Conservation (phyloP, 2,888 invertebrate species). For the Miltochrista miniata region DNA sequence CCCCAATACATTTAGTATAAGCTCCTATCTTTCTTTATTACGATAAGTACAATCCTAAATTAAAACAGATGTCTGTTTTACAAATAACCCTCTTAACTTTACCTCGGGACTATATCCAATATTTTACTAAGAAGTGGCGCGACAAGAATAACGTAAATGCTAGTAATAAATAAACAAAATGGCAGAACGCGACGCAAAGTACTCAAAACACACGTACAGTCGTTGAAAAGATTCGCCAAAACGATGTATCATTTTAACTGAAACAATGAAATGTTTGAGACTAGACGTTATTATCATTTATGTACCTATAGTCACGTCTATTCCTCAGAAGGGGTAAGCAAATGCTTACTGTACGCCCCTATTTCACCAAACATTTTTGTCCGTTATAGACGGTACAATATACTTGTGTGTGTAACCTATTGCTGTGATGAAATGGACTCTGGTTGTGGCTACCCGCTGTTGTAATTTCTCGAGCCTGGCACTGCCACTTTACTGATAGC, state of each 20-base stretch:
- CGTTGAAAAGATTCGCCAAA: constrained; percentile 11
- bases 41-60: not conserved
- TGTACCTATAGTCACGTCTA: not conserved
- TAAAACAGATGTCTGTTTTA: not conserved
- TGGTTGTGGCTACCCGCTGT: too few relatives aligned
- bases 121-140: not conserved
- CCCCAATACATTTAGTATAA: not conserved
- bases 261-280: constrained; percentile 22
- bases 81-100: not conserved
- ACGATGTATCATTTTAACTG: constrained; percentile 16
- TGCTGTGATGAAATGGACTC: too few relatives aligned
- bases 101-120: not conserved
- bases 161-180: constrained; percentile 12
- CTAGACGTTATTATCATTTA: constrained; percentile 13
- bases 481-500: too few relatives aligned
- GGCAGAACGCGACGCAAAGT: constrained; percentile 4
- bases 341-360: too few relatives aligned
- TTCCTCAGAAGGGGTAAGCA: not conserved
- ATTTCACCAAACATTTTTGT: too few relatives aligned
- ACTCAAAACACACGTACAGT: constrained; percentile 5
- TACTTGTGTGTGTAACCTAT: too few relatives aligned
- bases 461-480: too few relatives aligned
- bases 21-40: not conserved
- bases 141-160: constrained; percentile 6
- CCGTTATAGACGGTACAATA: too few relatives aligned